These are phyloP conservation scores for Trachemys scripta DNA, from an alignment of 2,113 vertebrate species.

Conservation along the genomic window DNA sequence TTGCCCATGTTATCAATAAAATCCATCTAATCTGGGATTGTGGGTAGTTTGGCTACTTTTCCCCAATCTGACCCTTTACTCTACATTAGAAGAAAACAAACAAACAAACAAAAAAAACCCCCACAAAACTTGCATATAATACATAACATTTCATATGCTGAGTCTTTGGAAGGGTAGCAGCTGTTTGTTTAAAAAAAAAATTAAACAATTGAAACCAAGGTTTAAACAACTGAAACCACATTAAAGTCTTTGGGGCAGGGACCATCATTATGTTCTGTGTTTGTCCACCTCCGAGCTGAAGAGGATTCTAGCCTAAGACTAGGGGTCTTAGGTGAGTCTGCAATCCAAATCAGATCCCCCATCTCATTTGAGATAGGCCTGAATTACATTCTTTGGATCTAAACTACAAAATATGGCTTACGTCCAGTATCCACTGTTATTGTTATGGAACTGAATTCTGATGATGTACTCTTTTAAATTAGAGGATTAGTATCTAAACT, in stretches of 20 bases:
- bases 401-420: background rate
- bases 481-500: background rate
- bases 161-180: conserved; percentile 45
- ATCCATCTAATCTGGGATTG: conserved; percentile 14
- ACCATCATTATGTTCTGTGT: conserved; percentile 36
- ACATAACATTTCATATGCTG: conserved; percentile 58
- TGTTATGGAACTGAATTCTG: background rate
- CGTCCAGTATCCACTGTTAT: background rate
- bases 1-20: conserved; percentile 59
- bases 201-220: background rate
- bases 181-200: conserved; percentile 49
- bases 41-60: conserved; percentile 52
- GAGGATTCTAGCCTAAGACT: background rate
- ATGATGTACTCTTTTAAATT: background rate
- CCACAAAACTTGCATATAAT: conserved; percentile 47
- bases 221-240: conserved; percentile 55
- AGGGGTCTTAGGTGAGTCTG: background rate
- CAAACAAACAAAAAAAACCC: background rate
- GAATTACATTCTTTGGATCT: background rate
- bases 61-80: conserved; percentile 60
- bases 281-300: conserved; percentile 28
- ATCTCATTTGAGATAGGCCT: conserved; percentile 6
- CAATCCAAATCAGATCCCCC: conserved; percentile 25
- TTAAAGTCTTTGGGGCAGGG: conserved; percentile 46
- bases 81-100: conserved; percentile 47